Base-by-base conservation (phyloP, 2,888 invertebrate genomes). In the Sphaerophoria taeniata region DNA sequence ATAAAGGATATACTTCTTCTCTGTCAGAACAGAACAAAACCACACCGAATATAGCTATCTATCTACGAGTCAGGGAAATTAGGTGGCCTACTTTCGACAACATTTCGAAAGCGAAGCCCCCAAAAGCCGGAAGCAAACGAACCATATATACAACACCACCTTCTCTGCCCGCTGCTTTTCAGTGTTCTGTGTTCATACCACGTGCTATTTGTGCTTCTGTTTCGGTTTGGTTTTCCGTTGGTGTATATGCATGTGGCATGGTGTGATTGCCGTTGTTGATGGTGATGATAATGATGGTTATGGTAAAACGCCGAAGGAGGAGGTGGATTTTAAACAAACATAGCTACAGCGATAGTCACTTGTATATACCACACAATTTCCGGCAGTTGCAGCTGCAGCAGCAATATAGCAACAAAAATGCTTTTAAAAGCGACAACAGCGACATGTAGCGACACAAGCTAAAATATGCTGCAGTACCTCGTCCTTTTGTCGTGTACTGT, bases 71-170 rank as follows among this genome's bases (percentile, higher is more conserved):
- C 69, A 63, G 56, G 60, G 56, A 83, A 78, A 83, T 78, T 83
- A 78, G 82, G 82, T 83, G 82, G 82, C 82, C 82, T 83, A 83
- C 82, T 78, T 83, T 78, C 31, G 56, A 83, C 61, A 77, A 31
- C 49, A 73, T 73, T 83, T 78, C 63, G 77, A 24, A 24, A 24
- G 24, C 24, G 24, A 73, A 73, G 61, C 71, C 78, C 73, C 73
- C 69, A 69, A 83, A 83, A 83, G 78, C 82, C 82, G 82, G 82
- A 83, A 78, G 70, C 77, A 77, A 82, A 82, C 67, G 72, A 77
- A 72, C 72, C 67, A 56, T 67, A 73, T 56, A n/a, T 51, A 43
- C 12, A 4, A 3, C 43, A 11, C 43, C 9, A 9, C 7, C 3
- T 43, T 43, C 39, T 43, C 39, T 43, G 39, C n/a, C n/a, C n/a